Evolutionary conservation across 64 coral and sea anemone genomes (phyloP).

Genomic region (Trachythela sp.): DNA sequence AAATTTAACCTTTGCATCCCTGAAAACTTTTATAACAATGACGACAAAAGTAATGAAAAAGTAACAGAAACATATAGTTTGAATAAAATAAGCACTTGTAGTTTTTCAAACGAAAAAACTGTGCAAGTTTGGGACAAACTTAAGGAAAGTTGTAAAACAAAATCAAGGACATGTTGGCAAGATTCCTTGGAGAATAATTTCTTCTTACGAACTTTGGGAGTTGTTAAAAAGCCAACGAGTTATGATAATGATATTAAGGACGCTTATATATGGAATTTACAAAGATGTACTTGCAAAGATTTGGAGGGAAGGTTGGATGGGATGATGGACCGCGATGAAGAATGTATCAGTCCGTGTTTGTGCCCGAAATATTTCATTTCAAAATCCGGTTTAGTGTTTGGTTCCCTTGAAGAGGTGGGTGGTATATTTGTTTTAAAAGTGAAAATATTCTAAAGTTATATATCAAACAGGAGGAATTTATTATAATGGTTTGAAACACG

Average conservation of each 20-base stretch:
- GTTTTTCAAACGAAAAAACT: neutral
- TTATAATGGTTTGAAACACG: no score
- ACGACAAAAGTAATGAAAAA: neutral
- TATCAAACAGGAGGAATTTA: no score
- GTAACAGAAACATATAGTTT: neutral
- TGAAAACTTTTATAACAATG: neutral
- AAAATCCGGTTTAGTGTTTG: constrained; percentile 24
- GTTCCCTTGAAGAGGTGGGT: neutral
- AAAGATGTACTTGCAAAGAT: neutral
- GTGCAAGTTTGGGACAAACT: neutral
- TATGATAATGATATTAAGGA: constrained; percentile 8
- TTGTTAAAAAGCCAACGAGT: neutral
- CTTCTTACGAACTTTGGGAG: neutral
- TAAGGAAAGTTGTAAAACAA: neutral
- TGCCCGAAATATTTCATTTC: constrained; percentile 45
- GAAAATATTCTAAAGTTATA: neutral
- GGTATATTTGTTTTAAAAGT: neutral
- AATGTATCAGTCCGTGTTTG: neutral
- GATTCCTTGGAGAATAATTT: neutral
- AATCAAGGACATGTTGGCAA: neutral
- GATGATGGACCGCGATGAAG: neutral
- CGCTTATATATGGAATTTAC: constrained; percentile 15
- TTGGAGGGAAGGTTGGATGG: constrained; percentile 1
- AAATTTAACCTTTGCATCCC: no score
- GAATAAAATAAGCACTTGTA: neutral